phyloP scores from a whole-genome alignment of 2,113 vertebrate species.

The Tachysurus vachellii region DNA sequence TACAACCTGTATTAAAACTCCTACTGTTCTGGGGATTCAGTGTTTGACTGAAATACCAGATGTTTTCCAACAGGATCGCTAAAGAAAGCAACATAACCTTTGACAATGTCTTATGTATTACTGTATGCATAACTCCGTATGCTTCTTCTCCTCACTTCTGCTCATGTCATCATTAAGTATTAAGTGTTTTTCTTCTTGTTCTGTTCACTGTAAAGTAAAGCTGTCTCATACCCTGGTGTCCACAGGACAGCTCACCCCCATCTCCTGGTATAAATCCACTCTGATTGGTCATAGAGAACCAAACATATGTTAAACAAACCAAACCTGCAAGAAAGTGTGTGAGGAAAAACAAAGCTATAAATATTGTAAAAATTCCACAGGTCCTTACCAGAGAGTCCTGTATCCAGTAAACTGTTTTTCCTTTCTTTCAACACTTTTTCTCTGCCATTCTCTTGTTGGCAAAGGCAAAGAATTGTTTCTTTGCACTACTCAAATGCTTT shows the following conservation, averaged over 20 bases:
- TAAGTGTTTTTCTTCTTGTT: constrained; percentile 29
- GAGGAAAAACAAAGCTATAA: background rate
- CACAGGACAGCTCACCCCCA: background rate
- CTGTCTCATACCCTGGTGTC: background rate
- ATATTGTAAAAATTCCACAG: background rate
- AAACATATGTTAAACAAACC: background rate
- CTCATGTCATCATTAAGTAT: constrained; percentile 8
- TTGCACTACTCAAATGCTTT: constrained; percentile 30
- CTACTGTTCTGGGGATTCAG: constrained; percentile 6
- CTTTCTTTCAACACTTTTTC: constrained; percentile 16
- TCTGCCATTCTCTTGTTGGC: constrained; percentile 7
- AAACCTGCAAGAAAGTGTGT: background rate
- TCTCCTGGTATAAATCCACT: background rate
- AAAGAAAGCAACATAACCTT: constrained; percentile 18
- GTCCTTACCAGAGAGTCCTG: background rate
- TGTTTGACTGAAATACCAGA: background rate
- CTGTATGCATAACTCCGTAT: background rate
- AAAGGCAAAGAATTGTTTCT: background rate
- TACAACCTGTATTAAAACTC: background rate
- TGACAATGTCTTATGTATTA: background rate
- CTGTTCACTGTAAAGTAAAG: constrained; percentile 24
- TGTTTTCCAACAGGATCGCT: constrained; percentile 14
- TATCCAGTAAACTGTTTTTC: constrained; percentile 1
- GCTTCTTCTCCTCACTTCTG: background rate
- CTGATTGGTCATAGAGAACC: background rate